Percentiles rank a stretch among this genome's conserved stretches.
Evolutionary conservation across 37 sponge, comb jelly and placozoan species (phyloP).

Genomic region (Axinella damicornis): DNA sequence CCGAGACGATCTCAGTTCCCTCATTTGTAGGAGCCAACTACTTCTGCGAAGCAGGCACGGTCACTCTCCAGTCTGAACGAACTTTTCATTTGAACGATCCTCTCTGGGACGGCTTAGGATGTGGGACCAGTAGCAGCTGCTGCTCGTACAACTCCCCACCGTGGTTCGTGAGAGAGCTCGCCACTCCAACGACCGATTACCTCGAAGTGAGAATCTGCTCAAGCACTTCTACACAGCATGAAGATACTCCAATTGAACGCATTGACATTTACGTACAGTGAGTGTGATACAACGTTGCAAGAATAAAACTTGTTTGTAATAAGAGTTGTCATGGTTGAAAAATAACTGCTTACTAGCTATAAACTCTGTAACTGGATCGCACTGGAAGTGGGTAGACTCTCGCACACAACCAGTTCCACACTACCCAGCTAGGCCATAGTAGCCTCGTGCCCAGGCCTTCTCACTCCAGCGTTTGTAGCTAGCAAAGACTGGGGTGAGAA

Average conservation of each 20-base stretch:
- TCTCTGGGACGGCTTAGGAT: conserved; percentile 21
- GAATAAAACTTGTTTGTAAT: too few species aligned
- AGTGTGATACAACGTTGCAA: too few species aligned
- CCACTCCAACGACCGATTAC: neutral
- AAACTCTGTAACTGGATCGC: too few species aligned
- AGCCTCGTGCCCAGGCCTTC: too few species aligned
- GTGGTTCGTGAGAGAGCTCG: conserved; percentile 17
- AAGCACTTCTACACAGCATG: neutral
- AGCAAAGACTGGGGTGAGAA: too few species aligned
- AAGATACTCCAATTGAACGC: conserved; percentile 1
- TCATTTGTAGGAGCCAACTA: conserved; percentile 25
- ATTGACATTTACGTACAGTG: conserved; percentile 21
- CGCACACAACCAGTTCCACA: too few species aligned
- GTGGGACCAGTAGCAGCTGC: conserved; percentile 15
- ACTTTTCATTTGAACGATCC: neutral
- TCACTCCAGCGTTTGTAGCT: too few species aligned
- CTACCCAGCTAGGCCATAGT: too few species aligned
- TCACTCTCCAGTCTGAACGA: neutral
- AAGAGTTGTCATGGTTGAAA: too few species aligned
- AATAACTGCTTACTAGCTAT: too few species aligned
- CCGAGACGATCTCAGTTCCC: neutral
- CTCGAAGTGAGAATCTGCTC: conserved; percentile 20
- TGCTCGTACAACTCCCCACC: conserved; percentile 14
- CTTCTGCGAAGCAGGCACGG: conserved; percentile 20
- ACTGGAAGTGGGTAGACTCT: too few species aligned